Evolutionary conservation across 2,888 invertebrate genomes (phyloP).

Genomic region (Tetragonisca angustula): DNA sequence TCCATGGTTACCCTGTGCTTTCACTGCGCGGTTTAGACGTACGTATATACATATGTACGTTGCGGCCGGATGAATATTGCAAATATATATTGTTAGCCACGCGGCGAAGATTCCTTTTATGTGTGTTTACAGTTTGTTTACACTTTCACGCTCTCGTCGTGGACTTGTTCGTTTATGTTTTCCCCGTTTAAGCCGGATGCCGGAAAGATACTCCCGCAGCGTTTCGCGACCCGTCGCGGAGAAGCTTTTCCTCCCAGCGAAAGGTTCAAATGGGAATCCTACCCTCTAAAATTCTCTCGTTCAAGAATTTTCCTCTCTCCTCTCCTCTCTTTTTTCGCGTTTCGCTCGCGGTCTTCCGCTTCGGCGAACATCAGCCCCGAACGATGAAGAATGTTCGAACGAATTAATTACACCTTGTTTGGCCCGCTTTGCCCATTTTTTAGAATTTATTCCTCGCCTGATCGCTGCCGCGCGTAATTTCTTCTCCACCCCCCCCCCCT

Average conservation of each 20-base stretch:
- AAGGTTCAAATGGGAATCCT: neutral
- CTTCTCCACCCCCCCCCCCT: too few species aligned
- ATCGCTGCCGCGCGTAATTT: too few species aligned
- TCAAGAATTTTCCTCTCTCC: too few species aligned
- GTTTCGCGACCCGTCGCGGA: neutral
- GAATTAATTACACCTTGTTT: neutral
- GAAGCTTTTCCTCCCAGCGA: neutral
- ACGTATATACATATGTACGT: too few species aligned
- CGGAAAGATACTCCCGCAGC: neutral
- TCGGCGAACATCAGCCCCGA: neutral
- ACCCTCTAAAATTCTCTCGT: too few species aligned
- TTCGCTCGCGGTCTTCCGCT: neutral
- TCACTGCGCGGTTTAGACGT: neutral
- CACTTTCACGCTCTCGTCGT: neutral
- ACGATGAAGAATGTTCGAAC: neutral
- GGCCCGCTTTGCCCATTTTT: neutral
- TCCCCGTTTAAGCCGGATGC: neutral
- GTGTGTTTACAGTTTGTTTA: neutral
- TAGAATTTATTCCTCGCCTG: neutral
- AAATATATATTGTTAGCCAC: neutral
- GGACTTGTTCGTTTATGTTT: neutral
- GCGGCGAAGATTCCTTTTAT: neutral
- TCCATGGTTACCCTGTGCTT: neutral
- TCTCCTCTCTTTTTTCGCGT: neutral
- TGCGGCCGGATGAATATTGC: neutral